Conservation (phyloP, 2,113 vertebrate species). For the Anhinga anhinga region DNA sequence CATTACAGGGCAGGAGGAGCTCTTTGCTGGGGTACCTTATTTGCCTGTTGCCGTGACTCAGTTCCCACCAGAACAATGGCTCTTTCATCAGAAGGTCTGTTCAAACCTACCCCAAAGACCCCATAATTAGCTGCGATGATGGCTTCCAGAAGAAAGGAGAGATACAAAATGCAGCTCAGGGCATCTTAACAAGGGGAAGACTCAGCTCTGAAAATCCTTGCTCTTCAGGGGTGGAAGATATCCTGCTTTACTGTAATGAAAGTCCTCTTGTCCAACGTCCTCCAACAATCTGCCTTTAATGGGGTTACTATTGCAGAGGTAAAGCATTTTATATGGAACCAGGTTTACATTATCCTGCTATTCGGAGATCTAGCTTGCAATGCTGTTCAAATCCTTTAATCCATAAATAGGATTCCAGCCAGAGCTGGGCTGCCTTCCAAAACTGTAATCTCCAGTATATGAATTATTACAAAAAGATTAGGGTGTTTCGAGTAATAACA, state of each 20-base stretch:
- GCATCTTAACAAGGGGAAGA: not conserved
- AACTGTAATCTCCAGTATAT: constrained; percentile 84
- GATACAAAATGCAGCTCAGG: not conserved
- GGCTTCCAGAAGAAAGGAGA: not conserved
- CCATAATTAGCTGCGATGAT: not conserved
- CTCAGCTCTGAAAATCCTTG: constrained; percentile 6
- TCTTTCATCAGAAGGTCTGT: not conserved
- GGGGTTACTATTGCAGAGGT: constrained; percentile 76
- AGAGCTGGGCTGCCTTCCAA: constrained; percentile 83
- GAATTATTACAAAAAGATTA: constrained; percentile 89
- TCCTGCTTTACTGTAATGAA: constrained; percentile 24
- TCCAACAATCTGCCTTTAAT: constrained; percentile 76
- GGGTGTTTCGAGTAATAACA: constrained; percentile 86
- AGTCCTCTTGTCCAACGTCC: constrained; percentile 60
- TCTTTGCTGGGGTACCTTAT: not conserved
- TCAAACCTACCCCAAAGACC: not conserved
- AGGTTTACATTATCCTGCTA: constrained; percentile 81
- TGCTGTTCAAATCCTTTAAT: constrained; percentile 87
- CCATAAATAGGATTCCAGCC: constrained; percentile 88
- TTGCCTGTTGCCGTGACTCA: not conserved
- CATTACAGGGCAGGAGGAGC: not conserved
- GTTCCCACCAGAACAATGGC: not conserved
- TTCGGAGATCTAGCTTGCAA: constrained; percentile 82
- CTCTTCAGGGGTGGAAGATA: constrained; percentile 45
- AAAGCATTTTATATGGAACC: constrained; percentile 84